phyloP scores from a whole-genome alignment of 2,113 vertebrate species.

The Passer domesticus region DNA sequence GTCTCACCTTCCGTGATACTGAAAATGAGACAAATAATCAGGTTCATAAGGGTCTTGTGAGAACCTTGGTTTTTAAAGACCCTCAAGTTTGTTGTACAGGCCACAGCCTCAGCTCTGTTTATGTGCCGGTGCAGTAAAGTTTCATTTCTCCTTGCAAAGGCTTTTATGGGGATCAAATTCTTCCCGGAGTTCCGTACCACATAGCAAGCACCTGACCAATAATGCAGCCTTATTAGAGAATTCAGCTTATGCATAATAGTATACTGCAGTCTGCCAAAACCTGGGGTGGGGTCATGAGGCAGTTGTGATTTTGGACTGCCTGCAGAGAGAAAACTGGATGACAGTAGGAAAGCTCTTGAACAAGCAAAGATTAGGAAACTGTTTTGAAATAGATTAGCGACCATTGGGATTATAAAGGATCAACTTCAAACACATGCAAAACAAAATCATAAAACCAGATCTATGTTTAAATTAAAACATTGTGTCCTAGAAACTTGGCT shows the following conservation, averaged over 20 bases:
- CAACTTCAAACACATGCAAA: background rate
- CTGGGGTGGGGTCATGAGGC: background rate
- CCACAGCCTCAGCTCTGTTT: background rate
- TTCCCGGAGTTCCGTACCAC: background rate
- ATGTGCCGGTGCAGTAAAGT: background rate
- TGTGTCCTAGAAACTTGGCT: constrained; percentile 20
- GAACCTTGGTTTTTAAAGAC: background rate
- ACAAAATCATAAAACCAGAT: background rate
- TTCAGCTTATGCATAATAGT: background rate
- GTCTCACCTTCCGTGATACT: background rate
- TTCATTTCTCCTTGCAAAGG: background rate
- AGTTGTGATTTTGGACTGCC: background rate
- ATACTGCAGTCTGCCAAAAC: background rate
- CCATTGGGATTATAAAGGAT: background rate
- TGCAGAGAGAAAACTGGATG: background rate
- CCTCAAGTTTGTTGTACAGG: background rate
- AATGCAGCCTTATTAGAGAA: background rate
- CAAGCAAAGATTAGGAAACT: background rate
- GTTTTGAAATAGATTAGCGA: constrained; percentile 14
- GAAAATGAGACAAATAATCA: background rate
- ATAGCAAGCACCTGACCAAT: background rate
- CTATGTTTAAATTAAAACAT: constrained; percentile 27
- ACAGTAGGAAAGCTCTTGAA: background rate
- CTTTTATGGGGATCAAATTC: background rate
- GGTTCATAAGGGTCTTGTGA: background rate